Percentiles rank a stretch among this genome's conserved stretches.
phyloP scores from a whole-genome alignment of 2,113 vertebrate genomes.

The Hypanus sabinus region DNA sequence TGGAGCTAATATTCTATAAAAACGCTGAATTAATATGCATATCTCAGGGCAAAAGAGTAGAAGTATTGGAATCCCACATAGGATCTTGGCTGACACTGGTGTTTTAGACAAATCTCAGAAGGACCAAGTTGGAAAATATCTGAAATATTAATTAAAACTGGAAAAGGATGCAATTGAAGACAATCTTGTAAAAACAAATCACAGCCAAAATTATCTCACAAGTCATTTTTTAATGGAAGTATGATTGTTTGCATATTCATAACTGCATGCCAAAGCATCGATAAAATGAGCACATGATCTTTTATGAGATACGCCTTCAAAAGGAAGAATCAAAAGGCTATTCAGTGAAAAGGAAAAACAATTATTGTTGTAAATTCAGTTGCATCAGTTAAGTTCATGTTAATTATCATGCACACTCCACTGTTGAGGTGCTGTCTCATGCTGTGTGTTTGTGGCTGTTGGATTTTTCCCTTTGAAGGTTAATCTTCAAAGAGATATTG shows the following conservation, averaged over 20 bases:
- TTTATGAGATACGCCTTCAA: conserved; percentile 7
- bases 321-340: background rate
- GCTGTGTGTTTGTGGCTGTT: conserved; percentile 11
- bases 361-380: conserved; percentile 31
- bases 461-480: conserved; percentile 29
- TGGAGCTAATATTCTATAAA: background rate
- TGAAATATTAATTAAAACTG: background rate
- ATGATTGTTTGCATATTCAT: background rate
- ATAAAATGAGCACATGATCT: background rate
- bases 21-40: background rate
- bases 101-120: background rate
- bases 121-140: background rate
- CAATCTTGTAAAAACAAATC: background rate
- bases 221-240: background rate
- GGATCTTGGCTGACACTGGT: background rate
- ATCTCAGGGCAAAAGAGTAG: background rate
- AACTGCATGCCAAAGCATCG: background rate
- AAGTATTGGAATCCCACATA: background rate
- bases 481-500: conserved; percentile 31
- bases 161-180: background rate
- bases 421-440: background rate
- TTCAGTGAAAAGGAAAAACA: background rate
- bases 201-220: background rate
- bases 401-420: background rate
- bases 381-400: conserved; percentile 18